A percentile compares a stretch with the other conserved stretches of the same genome.
Conservation (phyloP, 2,113 vertebrate species). For the Falcunculus frontatus region DNA sequence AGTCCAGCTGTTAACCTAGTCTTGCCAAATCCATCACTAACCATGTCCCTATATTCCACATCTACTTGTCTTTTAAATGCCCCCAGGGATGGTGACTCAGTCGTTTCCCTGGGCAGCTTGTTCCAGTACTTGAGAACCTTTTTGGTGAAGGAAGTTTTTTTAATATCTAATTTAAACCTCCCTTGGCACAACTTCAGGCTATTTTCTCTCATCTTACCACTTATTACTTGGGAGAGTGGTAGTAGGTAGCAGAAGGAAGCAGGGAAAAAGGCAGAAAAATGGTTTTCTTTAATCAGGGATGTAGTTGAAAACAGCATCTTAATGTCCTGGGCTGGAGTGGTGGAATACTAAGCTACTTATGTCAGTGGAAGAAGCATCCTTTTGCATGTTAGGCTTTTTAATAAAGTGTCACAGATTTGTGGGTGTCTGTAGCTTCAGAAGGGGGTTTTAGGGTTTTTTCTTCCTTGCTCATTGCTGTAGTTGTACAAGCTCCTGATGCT, state of each 20-base stretch:
- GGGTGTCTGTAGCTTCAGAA: neutral
- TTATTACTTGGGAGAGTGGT: neutral
- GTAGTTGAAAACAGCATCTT: neutral
- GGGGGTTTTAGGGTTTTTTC: neutral
- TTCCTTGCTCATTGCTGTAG: neutral
- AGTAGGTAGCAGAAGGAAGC: neutral
- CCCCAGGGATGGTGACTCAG: neutral
- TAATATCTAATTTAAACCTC: neutral
- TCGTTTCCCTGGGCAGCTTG: neutral
- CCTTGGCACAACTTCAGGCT: neutral
- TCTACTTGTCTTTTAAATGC: rapidly evolving
- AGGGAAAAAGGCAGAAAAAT: neutral
- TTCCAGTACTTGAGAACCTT: neutral
- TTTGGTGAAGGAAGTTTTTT: neutral
- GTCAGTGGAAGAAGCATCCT: neutral
- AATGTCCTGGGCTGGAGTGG: neutral
- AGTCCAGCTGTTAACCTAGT: neutral
- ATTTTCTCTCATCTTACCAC: neutral
- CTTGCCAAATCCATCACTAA: neutral
- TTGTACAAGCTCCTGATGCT: neutral
- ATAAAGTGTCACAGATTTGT: neutral
- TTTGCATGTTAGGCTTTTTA: neutral
- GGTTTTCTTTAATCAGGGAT: neutral
- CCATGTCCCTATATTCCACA: neutral
- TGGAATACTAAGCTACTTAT: neutral